Evolutionary conservation across 1,140 invertebrate genomes (phyloP), one percentile per base, ranked within the genome.

Genomic region (Drosophila bocki): DNA sequence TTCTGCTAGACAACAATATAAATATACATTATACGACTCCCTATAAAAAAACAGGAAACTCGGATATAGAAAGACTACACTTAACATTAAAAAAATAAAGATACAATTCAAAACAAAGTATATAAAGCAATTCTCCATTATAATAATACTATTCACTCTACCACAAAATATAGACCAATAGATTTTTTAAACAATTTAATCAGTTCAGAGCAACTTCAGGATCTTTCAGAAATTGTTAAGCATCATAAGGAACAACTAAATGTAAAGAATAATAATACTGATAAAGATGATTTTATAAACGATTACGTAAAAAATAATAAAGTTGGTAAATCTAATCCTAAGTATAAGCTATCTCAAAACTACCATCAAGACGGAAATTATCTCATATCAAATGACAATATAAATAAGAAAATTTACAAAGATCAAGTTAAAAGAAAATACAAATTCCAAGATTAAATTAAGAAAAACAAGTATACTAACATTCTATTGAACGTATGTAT

Each of bases 311-410:
- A 56, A 39, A 56, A 59, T 44, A 13, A 17, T n/a, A 37, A 61
- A 60, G 19, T 47, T 13, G 42, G 42, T 33, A 60, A 60, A 26
- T 44, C n/a, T 2, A 44, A 44, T 44, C 39, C 39, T n/a, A 41
- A 58, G 26, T 44, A 58, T 58, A 58, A 58, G 29, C 42, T 45
- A 59, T 7, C 6, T 37, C 59, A 61, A 61, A 61, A 48, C 44
- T 61, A 37, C 11, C 59, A 61, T 61, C 44, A 37, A 39, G 15
- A 39, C 39, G 44, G 33, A 61, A 61, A 48, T 9, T 60, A 60
- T 33, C 44, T 60, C 37, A 35, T 60, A 17, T 44, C 9, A 44
- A 44, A 44, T 11, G 41, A 60, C 11, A 45, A 41, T 41, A 41
- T 15, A 41, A 41, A 42, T 8, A 9, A n/a, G 7, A 44, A 44